These are phyloP conservation scores for Siphamia tubifer DNA, from an alignment of 2,113 vertebrate genomes.

Conservation along the genomic window DNA sequence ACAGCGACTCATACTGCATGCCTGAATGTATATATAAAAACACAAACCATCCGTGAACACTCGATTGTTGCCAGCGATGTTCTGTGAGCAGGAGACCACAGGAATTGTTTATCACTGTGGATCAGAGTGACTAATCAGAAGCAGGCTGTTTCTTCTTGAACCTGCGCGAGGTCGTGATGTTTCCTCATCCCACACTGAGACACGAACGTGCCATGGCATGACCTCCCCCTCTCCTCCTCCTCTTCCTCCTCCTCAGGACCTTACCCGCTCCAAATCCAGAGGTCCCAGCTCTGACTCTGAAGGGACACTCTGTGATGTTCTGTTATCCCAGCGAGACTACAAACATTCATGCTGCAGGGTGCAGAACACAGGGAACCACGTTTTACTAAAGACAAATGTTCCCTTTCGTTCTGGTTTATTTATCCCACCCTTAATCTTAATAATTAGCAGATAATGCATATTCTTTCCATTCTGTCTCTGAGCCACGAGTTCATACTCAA, in stretches of 20 bases:
- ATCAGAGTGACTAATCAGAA: slow-evolving; percentile 87
- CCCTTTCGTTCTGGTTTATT: slow-evolving; percentile 69
- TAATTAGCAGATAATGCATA: slow-evolving; percentile 72
- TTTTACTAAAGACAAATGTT: slow-evolving; percentile 72
- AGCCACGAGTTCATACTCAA: slow-evolving; percentile 35
- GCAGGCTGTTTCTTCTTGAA: slow-evolving; percentile 83
- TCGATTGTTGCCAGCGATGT: slow-evolving; percentile 49
- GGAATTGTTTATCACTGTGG: slow-evolving; percentile 87
- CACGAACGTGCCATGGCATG: slow-evolving; percentile 61
- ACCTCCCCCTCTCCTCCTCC: slow-evolving; percentile 32
- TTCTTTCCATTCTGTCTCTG: slow-evolving; percentile 25
- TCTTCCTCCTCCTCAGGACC: slow-evolving; percentile 13
- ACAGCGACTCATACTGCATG: slow-evolving; percentile 5
- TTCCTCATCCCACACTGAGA: slow-evolving; percentile 76
- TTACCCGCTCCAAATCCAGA: not conserved
- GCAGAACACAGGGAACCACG: slow-evolving; percentile 14
- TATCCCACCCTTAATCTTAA: slow-evolving; percentile 68
- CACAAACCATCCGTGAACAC: slow-evolving; percentile 48
- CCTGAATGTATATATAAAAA: slow-evolving; percentile 43
- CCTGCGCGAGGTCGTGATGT: slow-evolving; percentile 81
- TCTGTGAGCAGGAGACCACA: slow-evolving; percentile 80
- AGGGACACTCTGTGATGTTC: slow-evolving; percentile 42
- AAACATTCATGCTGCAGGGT: slow-evolving; percentile 38
- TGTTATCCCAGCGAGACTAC: slow-evolving; percentile 25
- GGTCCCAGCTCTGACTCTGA: slow-evolving; percentile 29